Percentiles rank a stretch among this genome's conserved stretches.
Conservation (phyloP, 2,113 vertebrate species). For the Perca schrenkii region DNA sequence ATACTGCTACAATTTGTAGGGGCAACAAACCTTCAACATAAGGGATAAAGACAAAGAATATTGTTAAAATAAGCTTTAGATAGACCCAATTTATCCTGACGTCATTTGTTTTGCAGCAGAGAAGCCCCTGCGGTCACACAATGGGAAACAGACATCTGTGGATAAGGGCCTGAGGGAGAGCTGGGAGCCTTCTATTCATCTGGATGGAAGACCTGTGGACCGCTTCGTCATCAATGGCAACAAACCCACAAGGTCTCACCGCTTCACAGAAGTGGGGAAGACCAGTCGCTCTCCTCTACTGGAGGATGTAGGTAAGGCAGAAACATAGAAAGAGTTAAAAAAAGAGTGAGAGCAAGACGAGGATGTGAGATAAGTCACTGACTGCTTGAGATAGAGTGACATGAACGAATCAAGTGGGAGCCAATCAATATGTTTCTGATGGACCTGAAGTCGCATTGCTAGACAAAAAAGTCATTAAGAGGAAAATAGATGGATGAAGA, state of each 20-base stretch:
- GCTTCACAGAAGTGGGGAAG: conserved; percentile 80
- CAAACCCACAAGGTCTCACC: conserved; percentile 86
- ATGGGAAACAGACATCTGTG: conserved; percentile 83
- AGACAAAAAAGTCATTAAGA: conserved; percentile 8
- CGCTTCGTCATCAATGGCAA: conserved; percentile 84
- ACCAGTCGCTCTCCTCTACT: conserved; percentile 78
- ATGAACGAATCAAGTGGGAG: neutral
- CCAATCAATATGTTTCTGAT: conserved; percentile 11
- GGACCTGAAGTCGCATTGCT: neutral
- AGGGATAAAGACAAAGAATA: neutral
- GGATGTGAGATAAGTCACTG: conserved; percentile 9
- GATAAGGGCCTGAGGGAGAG: conserved; percentile 82
- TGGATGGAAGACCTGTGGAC: conserved; percentile 82
- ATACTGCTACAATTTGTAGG: neutral
- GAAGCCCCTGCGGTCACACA: conserved; percentile 82
- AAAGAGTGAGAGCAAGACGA: neutral
- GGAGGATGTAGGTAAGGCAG: conserved; percentile 86
- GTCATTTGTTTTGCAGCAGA: conserved; percentile 72
- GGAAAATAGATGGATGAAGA: conserved; percentile 37
- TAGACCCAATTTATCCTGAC: conserved; percentile 1
- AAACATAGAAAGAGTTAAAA: neutral
- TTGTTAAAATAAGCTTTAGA: conserved; percentile 6
- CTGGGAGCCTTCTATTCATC: conserved; percentile 85
- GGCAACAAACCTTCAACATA: neutral
- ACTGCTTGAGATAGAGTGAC: neutral